Evolutionary conservation across 1,140 invertebrate genomes (phyloP), one percentile per base, ranked within the genome.

Genomic region (Macrostomum lignano): DNA sequence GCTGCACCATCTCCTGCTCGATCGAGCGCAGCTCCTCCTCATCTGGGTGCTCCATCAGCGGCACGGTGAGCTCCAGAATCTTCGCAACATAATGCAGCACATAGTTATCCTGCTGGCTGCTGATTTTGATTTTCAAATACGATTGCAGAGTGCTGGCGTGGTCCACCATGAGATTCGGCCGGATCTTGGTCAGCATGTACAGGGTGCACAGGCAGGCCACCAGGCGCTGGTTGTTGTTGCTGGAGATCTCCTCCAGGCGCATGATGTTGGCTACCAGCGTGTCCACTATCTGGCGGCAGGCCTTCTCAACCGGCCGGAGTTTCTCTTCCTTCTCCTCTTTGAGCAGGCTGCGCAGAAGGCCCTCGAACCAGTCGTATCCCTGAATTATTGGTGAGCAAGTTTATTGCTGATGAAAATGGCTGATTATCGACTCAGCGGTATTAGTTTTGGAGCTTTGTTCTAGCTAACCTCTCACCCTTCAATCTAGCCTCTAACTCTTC

Each of bases 41-140:
- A 52, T 81, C 84, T 0, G 91, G 86, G 61, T 96, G 84, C 51
- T 91, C 79, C 67, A 98, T 82, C 14, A 96, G 53, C 0, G 91
- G 91, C 9, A 98, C 79, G n/a, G 94, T 81, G 28, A 84, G 57
- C 54, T 88, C 81, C 28, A 94, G 51, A 20, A 81, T 91, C 40
- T 69, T 42, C 11, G 54, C 51, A 7, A 58, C 50, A 44, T 55
- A 47, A 34, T 57, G 51, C 21, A 58, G 42, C 21, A 58, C 49
- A 10, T 13, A 28, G 22, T 25, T 14, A 7, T 19, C 15, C 13
- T 17, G 5, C 50, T 48, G 44, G 46, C 59, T 56, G 53, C 60
- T 67, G 47, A 76, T 84, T 54, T 77, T 81, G 40, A 91, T 68
- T 55, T 78, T 79, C 21, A 98, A 62, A 61, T 96, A 96, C 15